These are phyloP conservation scores for Theocolax elegans DNA, from an alignment of 1,140 invertebrate genomes.

Conservation along the genomic window DNA sequence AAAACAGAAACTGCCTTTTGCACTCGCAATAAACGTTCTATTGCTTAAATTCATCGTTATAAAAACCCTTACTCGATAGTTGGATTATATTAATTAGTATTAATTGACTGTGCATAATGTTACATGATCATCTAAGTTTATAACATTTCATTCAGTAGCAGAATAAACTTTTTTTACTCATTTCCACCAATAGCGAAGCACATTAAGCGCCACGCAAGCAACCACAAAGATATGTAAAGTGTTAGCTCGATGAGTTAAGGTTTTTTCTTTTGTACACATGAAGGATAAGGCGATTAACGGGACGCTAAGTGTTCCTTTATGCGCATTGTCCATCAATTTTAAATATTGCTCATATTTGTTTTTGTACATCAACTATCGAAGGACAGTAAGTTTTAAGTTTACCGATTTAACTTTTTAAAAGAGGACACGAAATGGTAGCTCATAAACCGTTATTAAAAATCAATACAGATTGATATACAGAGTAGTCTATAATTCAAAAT, in stretches of 20 bases:
- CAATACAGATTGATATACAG: slow-evolving; percentile 2
- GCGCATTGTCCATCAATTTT: background rate
- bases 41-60: slow-evolving; percentile 26
- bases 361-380: slow-evolving; percentile 20
- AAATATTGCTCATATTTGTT: slow-evolving; percentile 10
- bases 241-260: slow-evolving; percentile 22
- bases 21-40: background rate
- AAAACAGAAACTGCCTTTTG: background rate
- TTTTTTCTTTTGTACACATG: slow-evolving; percentile 24
- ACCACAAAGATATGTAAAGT: slow-evolving; percentile 30
- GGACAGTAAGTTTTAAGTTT: too few species aligned
- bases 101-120: slow-evolving; percentile 33
- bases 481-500: background rate
- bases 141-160: slow-evolving; percentile 12
- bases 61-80: slow-evolving; percentile 22
- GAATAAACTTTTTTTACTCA: slow-evolving; percentile 6
- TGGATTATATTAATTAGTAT: slow-evolving; percentile 31
- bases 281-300: slow-evolving; percentile 22
- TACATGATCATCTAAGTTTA: slow-evolving; percentile 19
- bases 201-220: slow-evolving; percentile 15
- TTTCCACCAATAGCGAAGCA: slow-evolving; percentile 15
- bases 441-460: background rate
- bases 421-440: background rate
- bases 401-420: too few species aligned
- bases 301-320: slow-evolving; percentile 12